Percentiles rank a stretch among this genome's conserved stretches.
These are phyloP conservation scores for Oophaga sylvatica DNA, from an alignment of 2,797 vertebrate genomes.

Conservation along the genomic window DNA sequence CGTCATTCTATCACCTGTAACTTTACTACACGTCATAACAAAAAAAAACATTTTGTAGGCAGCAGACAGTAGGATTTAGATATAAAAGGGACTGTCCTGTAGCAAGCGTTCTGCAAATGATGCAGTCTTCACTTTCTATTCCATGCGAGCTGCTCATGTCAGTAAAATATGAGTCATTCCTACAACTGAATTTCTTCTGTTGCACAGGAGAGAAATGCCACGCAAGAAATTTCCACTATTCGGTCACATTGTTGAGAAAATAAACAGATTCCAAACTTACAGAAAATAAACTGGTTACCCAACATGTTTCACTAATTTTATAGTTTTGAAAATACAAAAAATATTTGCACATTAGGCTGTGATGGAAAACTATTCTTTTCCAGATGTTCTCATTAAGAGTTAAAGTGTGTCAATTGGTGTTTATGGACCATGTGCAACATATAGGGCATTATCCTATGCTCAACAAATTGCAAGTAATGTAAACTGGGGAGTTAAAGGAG, in stretches of 20 bases:
- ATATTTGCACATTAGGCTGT: not conserved
- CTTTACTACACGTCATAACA: not conserved
- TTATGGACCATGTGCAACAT: no score
- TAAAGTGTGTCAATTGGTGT: not conserved
- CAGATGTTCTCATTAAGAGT: not conserved
- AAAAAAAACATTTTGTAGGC: not conserved
- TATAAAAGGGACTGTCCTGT: not conserved
- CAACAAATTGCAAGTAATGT: no score
- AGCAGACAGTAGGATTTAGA: not conserved
- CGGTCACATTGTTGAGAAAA: not conserved
- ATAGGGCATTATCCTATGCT: no score
- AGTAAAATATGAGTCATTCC: slow-evolving; percentile 7
- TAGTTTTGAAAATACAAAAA: not conserved
- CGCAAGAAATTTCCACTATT: slow-evolving; percentile 29
- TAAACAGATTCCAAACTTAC: not conserved
- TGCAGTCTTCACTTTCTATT: not conserved
- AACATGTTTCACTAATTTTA: not conserved
- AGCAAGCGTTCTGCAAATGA: no score
- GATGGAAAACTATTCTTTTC: not conserved
- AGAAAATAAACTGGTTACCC: not conserved
- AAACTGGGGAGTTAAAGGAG: no score
- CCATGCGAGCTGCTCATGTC: not conserved
- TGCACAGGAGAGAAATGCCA: not conserved
- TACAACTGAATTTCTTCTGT: not conserved
- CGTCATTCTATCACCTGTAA: not conserved